A percentile compares a stretch with the other conserved stretches of the same genome.
Conservation (phyloP, 2,113 vertebrate species). For the Gallinago undulata region DNA sequence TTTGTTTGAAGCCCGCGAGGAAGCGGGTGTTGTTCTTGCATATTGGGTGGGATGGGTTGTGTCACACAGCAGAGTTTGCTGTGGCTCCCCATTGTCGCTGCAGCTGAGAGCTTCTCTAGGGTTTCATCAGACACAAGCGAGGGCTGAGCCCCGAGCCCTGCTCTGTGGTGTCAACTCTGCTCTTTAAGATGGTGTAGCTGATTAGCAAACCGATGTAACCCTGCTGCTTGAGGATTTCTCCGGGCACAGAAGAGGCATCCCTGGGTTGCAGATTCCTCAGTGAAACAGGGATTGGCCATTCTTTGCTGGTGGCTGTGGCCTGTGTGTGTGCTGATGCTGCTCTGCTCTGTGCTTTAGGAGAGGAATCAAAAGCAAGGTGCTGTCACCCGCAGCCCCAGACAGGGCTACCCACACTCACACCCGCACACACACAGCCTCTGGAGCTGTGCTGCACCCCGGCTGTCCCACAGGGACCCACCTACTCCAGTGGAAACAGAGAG, state of each 20-base stretch:
- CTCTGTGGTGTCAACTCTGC: background rate
- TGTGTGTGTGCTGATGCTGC: accelerated
- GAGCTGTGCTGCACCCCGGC: background rate
- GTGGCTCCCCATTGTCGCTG: accelerated
- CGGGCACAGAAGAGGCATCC: background rate
- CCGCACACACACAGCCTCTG: accelerated
- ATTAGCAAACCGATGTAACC: background rate
- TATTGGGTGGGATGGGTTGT: background rate
- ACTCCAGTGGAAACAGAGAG: background rate
- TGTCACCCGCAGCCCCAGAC: background rate
- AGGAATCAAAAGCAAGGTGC: background rate
- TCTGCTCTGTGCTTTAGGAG: background rate
- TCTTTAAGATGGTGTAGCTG: background rate
- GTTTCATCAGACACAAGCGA: background rate
- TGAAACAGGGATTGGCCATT: background rate
- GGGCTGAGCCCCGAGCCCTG: background rate
- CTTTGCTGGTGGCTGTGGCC: background rate
- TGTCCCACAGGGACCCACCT: background rate
- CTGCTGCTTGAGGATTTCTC: background rate
- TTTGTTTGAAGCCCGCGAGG: background rate
- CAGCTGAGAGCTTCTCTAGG: background rate
- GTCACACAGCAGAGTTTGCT: background rate
- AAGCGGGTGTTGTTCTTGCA: background rate
- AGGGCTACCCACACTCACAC: accelerated
- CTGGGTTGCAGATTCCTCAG: background rate